Percentiles rank a stretch among this genome's conserved stretches.
Evolutionary conservation across 1,140 invertebrate species (phyloP).

Genomic region (Drosophila virilis): DNA sequence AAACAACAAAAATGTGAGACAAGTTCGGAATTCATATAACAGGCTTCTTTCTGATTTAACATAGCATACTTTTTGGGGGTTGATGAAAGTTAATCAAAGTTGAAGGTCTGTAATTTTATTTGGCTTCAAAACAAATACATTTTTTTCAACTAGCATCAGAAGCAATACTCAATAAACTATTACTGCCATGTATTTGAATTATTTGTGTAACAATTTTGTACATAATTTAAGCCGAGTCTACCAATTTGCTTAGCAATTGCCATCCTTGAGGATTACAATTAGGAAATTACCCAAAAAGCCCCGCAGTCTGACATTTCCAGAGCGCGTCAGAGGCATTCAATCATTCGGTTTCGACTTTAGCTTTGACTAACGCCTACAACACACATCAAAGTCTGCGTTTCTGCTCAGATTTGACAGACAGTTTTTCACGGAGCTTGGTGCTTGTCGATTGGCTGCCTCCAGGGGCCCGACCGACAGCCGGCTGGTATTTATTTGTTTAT

Average conservation of each 20-base stretch:
- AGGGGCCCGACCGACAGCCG: background rate
- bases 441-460: conserved; percentile 4
- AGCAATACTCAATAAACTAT: too few species aligned
- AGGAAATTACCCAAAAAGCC: background rate
- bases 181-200: background rate
- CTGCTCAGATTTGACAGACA: conserved; percentile 24
- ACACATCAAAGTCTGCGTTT: conserved; percentile 19
- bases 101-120: too few species aligned
- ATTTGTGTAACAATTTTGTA: background rate
- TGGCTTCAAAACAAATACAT: too few species aligned
- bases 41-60: too few species aligned
- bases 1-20: too few species aligned
- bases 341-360: background rate
- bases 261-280: background rate
- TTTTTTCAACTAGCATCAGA: too few species aligned
- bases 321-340: conserved; percentile 7
- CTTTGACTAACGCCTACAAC: conserved; percentile 9
- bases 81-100: background rate
- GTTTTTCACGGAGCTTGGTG: background rate
- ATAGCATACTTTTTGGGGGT: background rate
- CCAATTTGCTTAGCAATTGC: background rate
- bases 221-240: background rate
- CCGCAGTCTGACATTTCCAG: conserved; percentile 9
- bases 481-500: conserved; percentile 41
- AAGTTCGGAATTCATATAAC: too few species aligned